Base-by-base conservation (phyloP, 2,113 vertebrate species). In the Excalfactoria chinensis region DNA sequence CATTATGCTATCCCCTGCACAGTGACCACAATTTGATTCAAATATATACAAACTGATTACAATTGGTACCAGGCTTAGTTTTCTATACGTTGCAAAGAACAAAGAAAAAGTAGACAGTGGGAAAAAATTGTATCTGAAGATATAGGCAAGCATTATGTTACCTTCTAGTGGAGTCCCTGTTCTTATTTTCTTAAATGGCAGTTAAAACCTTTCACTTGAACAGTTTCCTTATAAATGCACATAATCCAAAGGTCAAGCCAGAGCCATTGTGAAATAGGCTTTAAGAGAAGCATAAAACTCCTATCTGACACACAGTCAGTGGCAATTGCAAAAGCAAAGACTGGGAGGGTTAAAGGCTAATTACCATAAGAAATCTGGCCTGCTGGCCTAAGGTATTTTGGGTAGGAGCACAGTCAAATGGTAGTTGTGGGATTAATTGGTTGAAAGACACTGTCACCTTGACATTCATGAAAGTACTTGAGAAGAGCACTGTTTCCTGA, bases 381-480 rank as follows among this genome's bases (percentile, higher is more conserved):
- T 80, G 43, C 17, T 83, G 82, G 88, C 55, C 93, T 83, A 40
- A 56, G 63, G 85, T 70, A 46, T 93, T 95, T 72, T 78, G 66
- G 94, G 46, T 41, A 84, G 76, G 70, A 94, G 60, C 10, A 83
- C 77, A 90, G 62, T 77, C 91, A 92, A 92, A 83, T 90, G 66
- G 80, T 75, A 93, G 74, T 71, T 92, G 68, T 74, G 89, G 94
- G 95, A 93, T 93, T 95, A 97, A 96, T 92, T 93, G 75, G 79
- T 70, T 93, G 80, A 96, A 95, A 96, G 91, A 64, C 64, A 90
- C 23, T 71, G 60, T 66, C 80, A 95, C 81, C 88, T 93, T 95
- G 91, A 96, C 81, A 95, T 96, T 93, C 88, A 87, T 73, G 72
- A 51, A 88, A 95, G 86, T 59, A 78, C n/a, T 56, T 83, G 76